Base-by-base conservation (phyloP, 2,888 invertebrate genomes). In the Digitonthophagus gazella region DNA sequence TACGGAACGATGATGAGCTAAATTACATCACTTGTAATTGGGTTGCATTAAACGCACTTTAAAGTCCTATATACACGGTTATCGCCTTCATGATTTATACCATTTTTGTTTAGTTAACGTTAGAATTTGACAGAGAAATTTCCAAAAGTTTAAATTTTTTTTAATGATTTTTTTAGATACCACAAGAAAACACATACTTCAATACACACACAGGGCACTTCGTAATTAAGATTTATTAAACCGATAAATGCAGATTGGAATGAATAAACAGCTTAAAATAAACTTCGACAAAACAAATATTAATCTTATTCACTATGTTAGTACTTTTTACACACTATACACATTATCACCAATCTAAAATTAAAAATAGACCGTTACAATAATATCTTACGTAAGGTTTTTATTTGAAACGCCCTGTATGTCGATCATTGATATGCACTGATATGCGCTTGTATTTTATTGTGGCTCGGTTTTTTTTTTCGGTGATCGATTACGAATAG, bases 401-500 rank as follows among this genome's bases (percentile, higher is more conserved):
- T 57, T 57, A 64, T 44, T 44, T 44, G 28, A 44, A 44, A 44
- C 11, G 11, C 11, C 28, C 28, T 44, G 28, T 44, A 44, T 44
- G 11, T 44, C 11, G 28, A 44, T 44, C 28, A 44, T 44, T 44
- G 28, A 44, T 44, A 44, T 44, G 28, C 28, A 63, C n/a, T 20
- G 64, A 67, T 58, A 58, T 22, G 56, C 11, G 28, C 8, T 11
- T 44, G 28, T 44, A 11, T 44, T 44, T 44, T 44, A 11, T 15
- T 58, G 15, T 15, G 11, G 19, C 58, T 58, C 6, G 28, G 28
- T 44, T 44, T 8, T 44, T 44, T 6, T 44, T 61, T 18, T 54
- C 11, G 18, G 19, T 54, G 54, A 63, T 61, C 61, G 15, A 56
- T 55, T 66, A 65, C 44, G 55, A 54, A 65, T 61, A 67, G 44